Percentiles rank a stretch among this genome's conserved stretches.
Evolutionary conservation across 2,888 invertebrate genomes (phyloP).

Genomic region (Bursaphelenchus okinawaensis): DNA sequence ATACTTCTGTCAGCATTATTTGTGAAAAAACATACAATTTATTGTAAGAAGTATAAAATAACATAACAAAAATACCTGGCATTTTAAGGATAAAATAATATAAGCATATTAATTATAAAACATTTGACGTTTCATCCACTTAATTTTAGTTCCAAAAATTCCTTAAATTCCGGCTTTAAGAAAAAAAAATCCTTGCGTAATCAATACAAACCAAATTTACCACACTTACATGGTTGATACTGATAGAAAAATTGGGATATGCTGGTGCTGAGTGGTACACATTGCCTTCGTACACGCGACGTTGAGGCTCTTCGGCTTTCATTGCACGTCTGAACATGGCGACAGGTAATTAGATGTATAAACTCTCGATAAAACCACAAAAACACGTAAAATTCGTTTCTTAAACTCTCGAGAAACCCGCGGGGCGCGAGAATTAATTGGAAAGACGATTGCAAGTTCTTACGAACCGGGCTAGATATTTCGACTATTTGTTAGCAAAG

Average conservation of each 20-base stretch:
- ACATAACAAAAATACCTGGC: too few species aligned
- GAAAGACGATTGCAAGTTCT: too few species aligned
- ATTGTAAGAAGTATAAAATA: not conserved
- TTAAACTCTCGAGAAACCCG: not conserved
- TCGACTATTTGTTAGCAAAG: too few species aligned
- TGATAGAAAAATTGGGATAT: conserved; percentile 47
- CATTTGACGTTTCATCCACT: too few species aligned
- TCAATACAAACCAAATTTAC: too few species aligned
- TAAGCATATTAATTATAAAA: too few species aligned
- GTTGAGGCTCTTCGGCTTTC: not conserved
- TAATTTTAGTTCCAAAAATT: too few species aligned
- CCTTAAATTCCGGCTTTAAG: too few species aligned
- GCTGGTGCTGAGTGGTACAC: conserved; percentile 42
- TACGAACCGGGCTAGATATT: too few species aligned
- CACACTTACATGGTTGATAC: conserved; percentile 50
- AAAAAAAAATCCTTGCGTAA: too few species aligned
- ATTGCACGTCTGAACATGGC: not conserved
- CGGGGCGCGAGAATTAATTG: not conserved
- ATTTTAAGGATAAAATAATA: too few species aligned
- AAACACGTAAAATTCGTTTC: not conserved
- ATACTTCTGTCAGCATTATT: not conserved
- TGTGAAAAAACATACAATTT: not conserved
- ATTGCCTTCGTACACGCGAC: conserved; percentile 29
- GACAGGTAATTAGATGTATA: not conserved
- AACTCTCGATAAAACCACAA: not conserved